Evolutionary conservation across 2,797 vertebrate genomes (phyloP).

Genomic region (Podarcis siculus): DNA sequence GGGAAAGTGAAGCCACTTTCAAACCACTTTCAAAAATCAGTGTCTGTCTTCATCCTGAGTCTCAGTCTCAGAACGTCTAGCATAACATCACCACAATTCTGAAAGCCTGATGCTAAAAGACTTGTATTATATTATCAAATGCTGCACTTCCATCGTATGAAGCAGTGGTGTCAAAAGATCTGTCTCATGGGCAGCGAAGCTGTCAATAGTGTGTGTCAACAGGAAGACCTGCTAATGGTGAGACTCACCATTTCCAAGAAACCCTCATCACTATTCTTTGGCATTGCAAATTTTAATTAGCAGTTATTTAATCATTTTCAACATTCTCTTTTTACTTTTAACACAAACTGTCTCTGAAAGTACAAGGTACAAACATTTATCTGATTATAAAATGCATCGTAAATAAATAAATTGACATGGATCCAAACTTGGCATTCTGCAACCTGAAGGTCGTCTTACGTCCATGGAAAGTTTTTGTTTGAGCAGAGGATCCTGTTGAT

Average conservation of each 20-base stretch:
- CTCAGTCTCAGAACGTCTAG: not conserved
- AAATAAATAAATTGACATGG: too few species aligned
- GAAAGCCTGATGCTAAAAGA: not conserved
- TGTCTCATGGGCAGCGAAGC: not conserved
- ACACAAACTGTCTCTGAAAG: not conserved
- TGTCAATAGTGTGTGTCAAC: not conserved
- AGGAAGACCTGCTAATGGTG: not conserved
- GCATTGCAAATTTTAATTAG: not conserved
- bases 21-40: not conserved
- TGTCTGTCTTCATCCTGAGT: not conserved
- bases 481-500: too few species aligned
- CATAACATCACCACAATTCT: not conserved
- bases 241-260: not conserved
- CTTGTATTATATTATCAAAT: not conserved
- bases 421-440: too few species aligned
- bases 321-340: not conserved
- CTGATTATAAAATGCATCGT: not conserved
- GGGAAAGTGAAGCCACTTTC: not conserved
- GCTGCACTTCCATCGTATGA: not conserved
- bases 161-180: not conserved
- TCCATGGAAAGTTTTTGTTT: too few species aligned
- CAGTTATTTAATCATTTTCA: not conserved
- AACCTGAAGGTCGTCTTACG: too few species aligned
- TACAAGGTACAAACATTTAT: not conserved
- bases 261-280: not conserved